These are phyloP conservation scores for Dolichopus griseipennis DNA, from an alignment of 2,888 invertebrate genomes.

Conservation along the genomic window DNA sequence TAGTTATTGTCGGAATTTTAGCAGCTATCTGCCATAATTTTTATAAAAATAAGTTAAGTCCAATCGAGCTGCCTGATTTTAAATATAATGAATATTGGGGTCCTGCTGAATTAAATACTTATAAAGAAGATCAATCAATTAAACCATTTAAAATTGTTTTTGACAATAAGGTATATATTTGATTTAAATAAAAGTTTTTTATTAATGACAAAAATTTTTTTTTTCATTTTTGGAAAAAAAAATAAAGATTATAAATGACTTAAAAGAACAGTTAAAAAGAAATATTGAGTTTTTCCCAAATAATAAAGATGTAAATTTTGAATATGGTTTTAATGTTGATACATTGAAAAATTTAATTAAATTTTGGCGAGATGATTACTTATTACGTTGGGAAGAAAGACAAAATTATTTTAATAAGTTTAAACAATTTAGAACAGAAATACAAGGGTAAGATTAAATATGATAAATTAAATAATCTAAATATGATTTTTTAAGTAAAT, in stretches of 20 bases:
- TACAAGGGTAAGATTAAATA: constrained; percentile 50
- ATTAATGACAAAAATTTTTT: no score
- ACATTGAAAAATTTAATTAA: constrained; percentile 57
- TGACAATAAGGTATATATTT: constrained; percentile 30
- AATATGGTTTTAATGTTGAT: constrained; percentile 71
- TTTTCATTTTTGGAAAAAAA: not conserved
- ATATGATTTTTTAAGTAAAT: no score
- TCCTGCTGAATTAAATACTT: constrained; percentile 18
- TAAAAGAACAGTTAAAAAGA: constrained; percentile 50
- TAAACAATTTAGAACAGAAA: constrained; percentile 65
- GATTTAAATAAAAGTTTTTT: not conserved
- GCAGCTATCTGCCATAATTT: not conserved
- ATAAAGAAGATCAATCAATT: constrained; percentile 21
- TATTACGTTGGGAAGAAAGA: constrained; percentile 57
- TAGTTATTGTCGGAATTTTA: not conserved
- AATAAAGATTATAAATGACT: constrained; percentile 48
- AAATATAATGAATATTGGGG: constrained; percentile 25
- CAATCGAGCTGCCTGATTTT: constrained; percentile 18
- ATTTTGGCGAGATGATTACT: constrained; percentile 74
- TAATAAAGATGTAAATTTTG: constrained; percentile 55
- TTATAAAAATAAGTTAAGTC: not conserved
- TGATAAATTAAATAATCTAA: no score
- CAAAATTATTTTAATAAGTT: constrained; percentile 63
- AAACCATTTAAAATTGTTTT: constrained; percentile 17
- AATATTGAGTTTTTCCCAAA: constrained; percentile 46